Conservation (phyloP, 1,140 invertebrate genomes). For the Rhopalosiphum maidis region DNA sequence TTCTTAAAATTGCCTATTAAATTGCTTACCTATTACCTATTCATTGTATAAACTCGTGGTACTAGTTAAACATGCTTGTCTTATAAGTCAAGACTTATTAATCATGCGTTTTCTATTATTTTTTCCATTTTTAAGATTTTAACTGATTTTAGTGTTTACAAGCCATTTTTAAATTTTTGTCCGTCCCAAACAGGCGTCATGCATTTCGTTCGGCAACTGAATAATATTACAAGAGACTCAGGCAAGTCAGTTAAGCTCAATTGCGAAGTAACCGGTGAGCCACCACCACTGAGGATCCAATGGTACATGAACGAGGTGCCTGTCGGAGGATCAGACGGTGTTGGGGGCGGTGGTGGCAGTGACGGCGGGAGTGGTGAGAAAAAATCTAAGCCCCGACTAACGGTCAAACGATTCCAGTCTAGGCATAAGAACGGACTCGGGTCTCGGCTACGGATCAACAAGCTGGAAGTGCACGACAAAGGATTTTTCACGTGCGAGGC, state of each 20-base stretch:
- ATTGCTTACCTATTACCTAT: neutral
- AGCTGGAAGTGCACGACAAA: conserved; percentile 71
- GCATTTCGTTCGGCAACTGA: conserved; percentile 62
- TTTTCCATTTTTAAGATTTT: neutral
- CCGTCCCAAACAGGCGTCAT: conserved; percentile 58
- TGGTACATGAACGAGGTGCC: conserved; percentile 76
- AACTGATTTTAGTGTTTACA: too few species aligned
- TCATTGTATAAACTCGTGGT: neutral
- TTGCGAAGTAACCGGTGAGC: conserved; percentile 74
- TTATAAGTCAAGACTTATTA: neutral
- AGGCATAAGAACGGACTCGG: conserved; percentile 61
- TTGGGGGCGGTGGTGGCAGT: conserved; percentile 65
- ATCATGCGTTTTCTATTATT: neutral
- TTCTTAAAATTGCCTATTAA: neutral
- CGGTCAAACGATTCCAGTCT: conserved; percentile 26
- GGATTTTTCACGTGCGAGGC: conserved; percentile 77
- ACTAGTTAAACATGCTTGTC: neutral
- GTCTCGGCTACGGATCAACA: conserved; percentile 69
- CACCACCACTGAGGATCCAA: conserved; percentile 67
- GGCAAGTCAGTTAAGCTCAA: conserved; percentile 70
- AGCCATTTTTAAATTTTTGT: neutral
- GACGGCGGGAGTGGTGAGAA: conserved; percentile 66
- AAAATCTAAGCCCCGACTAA: conserved; percentile 50
- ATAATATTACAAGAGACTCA: conserved; percentile 71
- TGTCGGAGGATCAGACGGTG: conserved; percentile 63